These are phyloP conservation scores for Fregata magnificens DNA, from an alignment of 2,113 vertebrate species.

Conservation along the genomic window DNA sequence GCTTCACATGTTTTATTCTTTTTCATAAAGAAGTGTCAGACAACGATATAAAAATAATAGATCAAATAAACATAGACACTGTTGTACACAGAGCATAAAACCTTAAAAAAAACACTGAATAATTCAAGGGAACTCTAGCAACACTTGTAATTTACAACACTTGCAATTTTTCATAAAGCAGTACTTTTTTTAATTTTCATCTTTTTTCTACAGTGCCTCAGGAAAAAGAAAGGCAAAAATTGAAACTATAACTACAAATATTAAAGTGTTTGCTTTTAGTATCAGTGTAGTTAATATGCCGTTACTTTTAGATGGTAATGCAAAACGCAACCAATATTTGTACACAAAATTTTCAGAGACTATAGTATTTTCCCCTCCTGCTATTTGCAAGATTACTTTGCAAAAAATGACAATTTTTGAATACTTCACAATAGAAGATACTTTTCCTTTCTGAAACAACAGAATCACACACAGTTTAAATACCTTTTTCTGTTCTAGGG, in stretches of 20 bases:
- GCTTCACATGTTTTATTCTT: conserved; percentile 73
- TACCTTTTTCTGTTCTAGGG: background rate
- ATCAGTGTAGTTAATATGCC: conserved; percentile 5
- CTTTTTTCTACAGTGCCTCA: background rate
- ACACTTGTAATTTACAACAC: conserved; percentile 46
- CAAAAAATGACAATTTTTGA: background rate
- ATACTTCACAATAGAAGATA: background rate
- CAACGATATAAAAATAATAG: conserved; percentile 67
- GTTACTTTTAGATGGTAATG: conserved; percentile 20
- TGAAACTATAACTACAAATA: conserved; percentile 5
- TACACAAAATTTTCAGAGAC: conserved; percentile 4
- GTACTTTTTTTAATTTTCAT: conserved; percentile 9
- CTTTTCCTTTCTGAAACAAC: background rate
- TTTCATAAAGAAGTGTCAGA: conserved; percentile 70
- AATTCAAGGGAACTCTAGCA: conserved; percentile 44
- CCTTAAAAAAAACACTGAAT: conserved; percentile 61
- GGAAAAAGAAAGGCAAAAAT: conserved; percentile 5
- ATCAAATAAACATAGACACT: conserved; percentile 68
- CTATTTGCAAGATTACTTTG: background rate
- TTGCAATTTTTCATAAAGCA: conserved; percentile 44
- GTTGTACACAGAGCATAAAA: conserved; percentile 59
- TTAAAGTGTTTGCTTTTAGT: conserved; percentile 33
- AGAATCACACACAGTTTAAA: background rate
- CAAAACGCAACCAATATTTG: conserved; percentile 28
- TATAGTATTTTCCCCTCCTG: background rate